A percentile compares a stretch with the other conserved stretches of the same genome.
Conservation (phyloP, 2,113 vertebrate genomes). For the Ranitomeya imitator region DNA sequence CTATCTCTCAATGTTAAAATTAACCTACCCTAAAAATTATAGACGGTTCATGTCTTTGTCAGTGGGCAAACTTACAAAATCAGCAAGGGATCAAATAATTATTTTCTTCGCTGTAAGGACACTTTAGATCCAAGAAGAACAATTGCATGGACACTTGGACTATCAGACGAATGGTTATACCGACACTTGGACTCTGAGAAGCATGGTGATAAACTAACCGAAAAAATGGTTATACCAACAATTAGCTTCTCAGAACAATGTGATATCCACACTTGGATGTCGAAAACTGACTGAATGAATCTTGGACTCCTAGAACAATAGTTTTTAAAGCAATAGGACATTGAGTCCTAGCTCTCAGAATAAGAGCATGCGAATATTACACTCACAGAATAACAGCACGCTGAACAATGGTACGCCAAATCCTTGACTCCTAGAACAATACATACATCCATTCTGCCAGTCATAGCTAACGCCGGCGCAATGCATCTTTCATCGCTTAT, state of each 20-base stretch:
- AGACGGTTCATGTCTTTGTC: too few relatives aligned
- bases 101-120: too few relatives aligned
- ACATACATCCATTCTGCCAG: background rate
- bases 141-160: background rate
- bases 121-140: too few relatives aligned
- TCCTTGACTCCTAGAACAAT: background rate
- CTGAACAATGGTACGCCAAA: background rate
- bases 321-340: background rate
- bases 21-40: too few relatives aligned
- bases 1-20: too few relatives aligned
- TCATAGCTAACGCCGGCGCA: background rate
- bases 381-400: background rate
- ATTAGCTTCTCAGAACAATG: too few relatives aligned
- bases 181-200: background rate
- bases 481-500: background rate
- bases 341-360: background rate
- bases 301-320: background rate
- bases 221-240: background rate
- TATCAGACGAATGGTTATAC: background rate
- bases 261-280: background rate
- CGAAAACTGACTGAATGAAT: background rate
- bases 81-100: too few relatives aligned
- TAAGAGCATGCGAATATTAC: background rate
- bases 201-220: too few relatives aligned
- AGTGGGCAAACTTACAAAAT: too few relatives aligned